phyloP scores from a whole-genome alignment of 2,888 invertebrate genomes.

The Ophonus ardosiacus region DNA sequence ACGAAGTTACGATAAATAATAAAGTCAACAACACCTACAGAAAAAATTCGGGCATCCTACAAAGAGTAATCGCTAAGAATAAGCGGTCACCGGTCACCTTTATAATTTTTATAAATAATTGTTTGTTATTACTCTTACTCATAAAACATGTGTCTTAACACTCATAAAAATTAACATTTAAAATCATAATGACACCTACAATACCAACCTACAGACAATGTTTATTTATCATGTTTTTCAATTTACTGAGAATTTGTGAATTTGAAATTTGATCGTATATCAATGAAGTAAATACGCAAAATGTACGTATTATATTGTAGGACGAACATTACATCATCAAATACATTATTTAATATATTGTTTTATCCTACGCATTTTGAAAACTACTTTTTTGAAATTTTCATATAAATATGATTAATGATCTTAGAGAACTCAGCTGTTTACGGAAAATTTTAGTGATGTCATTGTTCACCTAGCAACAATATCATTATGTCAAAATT shows the following conservation, averaged over 20 bases:
- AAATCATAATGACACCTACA: constrained; percentile 48
- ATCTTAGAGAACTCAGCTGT: too few relatives aligned
- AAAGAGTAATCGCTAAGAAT: constrained; percentile 37
- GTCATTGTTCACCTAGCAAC: constrained; percentile 19
- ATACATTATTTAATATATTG: constrained; percentile 14
- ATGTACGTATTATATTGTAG: constrained; percentile 33
- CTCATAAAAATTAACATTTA: constrained; percentile 51
- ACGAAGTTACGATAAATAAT: too few relatives aligned
- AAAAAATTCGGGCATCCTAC: constrained; percentile 45
- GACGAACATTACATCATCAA: constrained; percentile 21
- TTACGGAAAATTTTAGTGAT: constrained; percentile 3
- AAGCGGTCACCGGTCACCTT: constrained; percentile 45
- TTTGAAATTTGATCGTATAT: constrained; percentile 43
- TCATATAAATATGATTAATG: constrained; percentile 3
- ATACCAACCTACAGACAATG: constrained; percentile 39
- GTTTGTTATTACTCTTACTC: constrained; percentile 28
- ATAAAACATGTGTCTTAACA: constrained; percentile 48
- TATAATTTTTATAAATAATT: constrained; percentile 37
- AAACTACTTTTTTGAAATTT: constrained; percentile 29
- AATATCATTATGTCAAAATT: constrained; percentile 12
- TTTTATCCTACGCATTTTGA: constrained; percentile 19
- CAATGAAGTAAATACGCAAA: constrained; percentile 40
- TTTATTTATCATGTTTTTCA: constrained; percentile 52
- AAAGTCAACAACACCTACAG: constrained; percentile 26
- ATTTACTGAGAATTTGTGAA: constrained; percentile 36